Evolutionary conservation across 2,113 vertebrate species (phyloP).

Genomic region (Atrichornis clamosus): DNA sequence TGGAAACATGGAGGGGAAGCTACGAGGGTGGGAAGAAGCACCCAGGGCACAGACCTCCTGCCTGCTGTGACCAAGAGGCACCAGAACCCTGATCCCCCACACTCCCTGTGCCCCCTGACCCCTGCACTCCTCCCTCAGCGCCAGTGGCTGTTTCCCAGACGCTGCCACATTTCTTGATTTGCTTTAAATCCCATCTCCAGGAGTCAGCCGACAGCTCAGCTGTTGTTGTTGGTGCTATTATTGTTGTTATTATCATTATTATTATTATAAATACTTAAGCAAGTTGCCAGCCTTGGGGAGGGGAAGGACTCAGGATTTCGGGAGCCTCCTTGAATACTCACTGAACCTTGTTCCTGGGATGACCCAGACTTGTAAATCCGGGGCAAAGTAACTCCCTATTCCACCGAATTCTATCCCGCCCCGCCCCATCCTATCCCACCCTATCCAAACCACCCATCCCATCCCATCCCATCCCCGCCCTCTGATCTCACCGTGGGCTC

Average conservation of each 20-base stretch:
- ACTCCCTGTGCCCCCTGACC: no score
- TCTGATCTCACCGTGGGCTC: neutral
- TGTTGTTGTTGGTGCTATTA: neutral
- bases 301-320: neutral
- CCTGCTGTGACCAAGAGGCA: fast-evolving
- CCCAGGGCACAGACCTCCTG: neutral
- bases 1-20: neutral
- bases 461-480: neutral
- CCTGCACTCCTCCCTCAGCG: neutral
- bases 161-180: neutral
- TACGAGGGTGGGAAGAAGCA: neutral
- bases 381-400: neutral
- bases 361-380: neutral
- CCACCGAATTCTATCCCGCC: neutral
- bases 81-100: fast-evolving
- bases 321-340: neutral
- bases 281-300: slow-evolving; percentile 25
- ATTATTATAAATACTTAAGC: slow-evolving; percentile 23
- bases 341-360: neutral
- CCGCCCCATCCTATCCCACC: neutral
- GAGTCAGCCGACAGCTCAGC: slow-evolving; percentile 39
- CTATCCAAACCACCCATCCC: neutral
- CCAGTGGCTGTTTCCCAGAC: neutral
- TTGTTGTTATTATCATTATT: slow-evolving; percentile 1
- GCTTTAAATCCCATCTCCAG: neutral